Conservation (phyloP, 2,888 invertebrate genomes). For the Noctua comes region DNA sequence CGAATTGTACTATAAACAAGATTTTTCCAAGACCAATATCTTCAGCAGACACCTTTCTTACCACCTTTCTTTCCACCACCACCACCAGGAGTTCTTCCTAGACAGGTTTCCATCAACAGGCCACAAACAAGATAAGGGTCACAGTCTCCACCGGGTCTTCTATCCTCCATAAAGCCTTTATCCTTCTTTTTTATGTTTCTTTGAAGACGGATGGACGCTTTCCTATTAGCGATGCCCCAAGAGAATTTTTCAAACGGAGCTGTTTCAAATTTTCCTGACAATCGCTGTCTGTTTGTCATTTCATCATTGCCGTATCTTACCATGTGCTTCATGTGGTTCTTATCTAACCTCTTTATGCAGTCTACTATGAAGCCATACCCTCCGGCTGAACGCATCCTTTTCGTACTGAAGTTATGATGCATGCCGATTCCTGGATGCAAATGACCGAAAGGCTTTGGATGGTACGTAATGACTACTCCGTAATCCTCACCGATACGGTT, state of each 20-base stretch:
- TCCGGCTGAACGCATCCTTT: constrained; percentile 95
- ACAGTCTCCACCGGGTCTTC: constrained; percentile 97
- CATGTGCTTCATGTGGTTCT: constrained; percentile 97
- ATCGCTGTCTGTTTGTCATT: constrained; percentile 97
- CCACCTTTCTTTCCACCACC: neutral
- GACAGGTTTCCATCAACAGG: constrained; percentile 87
- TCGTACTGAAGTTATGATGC: constrained; percentile 97
- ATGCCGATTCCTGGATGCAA: constrained; percentile 97
- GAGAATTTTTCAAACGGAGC: constrained; percentile 98
- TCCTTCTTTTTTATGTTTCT: constrained; percentile 96
- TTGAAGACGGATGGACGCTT: constrained; percentile 97
- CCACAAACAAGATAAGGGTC: constrained; percentile 93
- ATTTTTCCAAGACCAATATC: neutral
- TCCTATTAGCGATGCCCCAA: constrained; percentile 97
- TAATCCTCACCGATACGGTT: constrained; percentile 96
- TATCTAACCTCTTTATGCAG: constrained; percentile 97
- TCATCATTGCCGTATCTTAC: constrained; percentile 97
- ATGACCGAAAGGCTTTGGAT: constrained; percentile 94
- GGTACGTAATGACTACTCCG: constrained; percentile 92
- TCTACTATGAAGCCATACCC: constrained; percentile 94
- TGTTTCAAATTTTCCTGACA: constrained; percentile 98
- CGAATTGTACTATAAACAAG: neutral
- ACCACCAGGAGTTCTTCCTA: constrained; percentile 72
- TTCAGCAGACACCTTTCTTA: neutral
- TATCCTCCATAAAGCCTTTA: constrained; percentile 98